Conservation (phyloP, 2,797 vertebrate genomes). For the Heterohyrax brucei region DNA sequence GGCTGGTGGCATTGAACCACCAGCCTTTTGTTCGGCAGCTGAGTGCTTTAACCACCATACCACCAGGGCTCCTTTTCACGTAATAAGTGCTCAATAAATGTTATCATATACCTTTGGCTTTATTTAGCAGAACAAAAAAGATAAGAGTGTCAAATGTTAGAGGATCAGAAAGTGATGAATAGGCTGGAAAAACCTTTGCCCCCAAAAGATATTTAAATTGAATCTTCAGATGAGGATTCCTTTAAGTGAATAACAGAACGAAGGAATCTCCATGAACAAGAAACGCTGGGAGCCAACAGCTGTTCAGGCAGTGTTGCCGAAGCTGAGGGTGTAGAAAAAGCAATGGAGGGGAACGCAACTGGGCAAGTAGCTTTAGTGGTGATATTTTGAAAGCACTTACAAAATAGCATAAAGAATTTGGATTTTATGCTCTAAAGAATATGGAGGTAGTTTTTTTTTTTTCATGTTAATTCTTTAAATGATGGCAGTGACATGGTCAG, state of each 20-base stretch:
- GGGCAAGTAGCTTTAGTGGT: not conserved
- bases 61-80: not conserved
- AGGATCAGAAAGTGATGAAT: not conserved
- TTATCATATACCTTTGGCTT: not conserved
- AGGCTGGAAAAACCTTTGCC: not conserved
- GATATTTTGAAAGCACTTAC: not conserved
- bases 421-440: not conserved
- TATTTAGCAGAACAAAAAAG: constrained; percentile 13
- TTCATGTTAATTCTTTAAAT: constrained; percentile 57
- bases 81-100: not conserved
- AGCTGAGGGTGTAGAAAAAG: not conserved
- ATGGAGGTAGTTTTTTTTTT: constrained; percentile 25
- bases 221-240: not conserved
- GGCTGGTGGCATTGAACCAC: too few species aligned
- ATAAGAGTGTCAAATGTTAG: not conserved
- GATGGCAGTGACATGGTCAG: not conserved
- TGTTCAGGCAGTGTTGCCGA: not conserved
- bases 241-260: constrained; percentile 15
- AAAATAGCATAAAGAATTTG: constrained; percentile 5
- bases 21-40: too few species aligned
- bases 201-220: not conserved
- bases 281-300: not conserved
- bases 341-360: not conserved
- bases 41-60: too few species aligned
- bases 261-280: not conserved